Percentiles rank a stretch among this genome's conserved stretches.
phyloP scores from a whole-genome alignment of 2,888 invertebrate genomes.

The Villa cingulata region DNA sequence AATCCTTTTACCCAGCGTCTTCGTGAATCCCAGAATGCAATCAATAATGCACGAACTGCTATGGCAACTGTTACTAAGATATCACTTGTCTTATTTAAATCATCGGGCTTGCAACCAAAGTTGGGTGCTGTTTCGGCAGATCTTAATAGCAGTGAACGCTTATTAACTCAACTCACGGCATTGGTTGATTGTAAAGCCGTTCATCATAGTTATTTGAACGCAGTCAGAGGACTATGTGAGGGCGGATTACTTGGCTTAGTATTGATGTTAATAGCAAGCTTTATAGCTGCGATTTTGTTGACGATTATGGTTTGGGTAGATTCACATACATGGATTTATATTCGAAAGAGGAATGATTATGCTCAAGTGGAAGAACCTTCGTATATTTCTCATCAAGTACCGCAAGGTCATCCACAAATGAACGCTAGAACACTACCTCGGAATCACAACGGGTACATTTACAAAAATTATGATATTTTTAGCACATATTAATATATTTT shows the following conservation, averaged over 20 bases:
- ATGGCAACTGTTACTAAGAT: constrained; percentile 36
- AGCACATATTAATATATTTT: too few relatives aligned
- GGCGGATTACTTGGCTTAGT: constrained; percentile 69
- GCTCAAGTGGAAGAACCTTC: constrained; percentile 74
- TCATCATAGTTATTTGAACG: constrained; percentile 68
- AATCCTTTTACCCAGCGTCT: constrained; percentile 71
- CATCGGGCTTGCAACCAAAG: constrained; percentile 51
- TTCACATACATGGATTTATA: constrained; percentile 94
- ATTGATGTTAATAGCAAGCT: constrained; percentile 74
- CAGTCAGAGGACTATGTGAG: constrained; percentile 69
- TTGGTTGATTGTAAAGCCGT: constrained; percentile 73
- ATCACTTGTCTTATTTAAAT: constrained; percentile 34
- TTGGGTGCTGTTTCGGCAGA: constrained; percentile 64
- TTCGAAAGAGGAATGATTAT: constrained; percentile 71
- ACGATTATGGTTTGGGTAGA: constrained; percentile 88
- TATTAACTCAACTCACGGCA: constrained; percentile 51
- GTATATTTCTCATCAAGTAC: constrained; percentile 35
- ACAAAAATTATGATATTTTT: not conserved
- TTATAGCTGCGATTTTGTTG: constrained; percentile 76
- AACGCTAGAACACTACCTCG: constrained; percentile 39
- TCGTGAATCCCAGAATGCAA: constrained; percentile 60
- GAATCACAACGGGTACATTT: constrained; percentile 36
- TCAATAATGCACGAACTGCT: constrained; percentile 38
- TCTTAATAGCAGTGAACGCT: constrained; percentile 61
- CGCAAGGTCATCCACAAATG: constrained; percentile 39